phyloP scores from a whole-genome alignment of 2,888 invertebrate species.

The Drosophila aldrichi region DNA sequence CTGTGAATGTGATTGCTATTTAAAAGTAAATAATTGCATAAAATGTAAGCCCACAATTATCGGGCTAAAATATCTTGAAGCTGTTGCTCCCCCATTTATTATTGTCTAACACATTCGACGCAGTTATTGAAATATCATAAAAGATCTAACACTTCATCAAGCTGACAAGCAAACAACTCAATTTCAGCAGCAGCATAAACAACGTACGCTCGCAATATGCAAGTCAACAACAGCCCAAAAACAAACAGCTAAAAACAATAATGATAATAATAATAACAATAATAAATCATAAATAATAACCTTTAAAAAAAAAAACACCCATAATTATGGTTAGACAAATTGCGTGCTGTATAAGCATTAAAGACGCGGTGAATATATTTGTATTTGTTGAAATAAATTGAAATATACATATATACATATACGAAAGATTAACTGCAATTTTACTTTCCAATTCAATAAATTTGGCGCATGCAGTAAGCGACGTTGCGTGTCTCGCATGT shows the following conservation, averaged over 20 bases:
- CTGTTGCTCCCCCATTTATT: background rate
- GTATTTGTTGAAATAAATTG: slow-evolving; percentile 72
- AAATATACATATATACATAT: slow-evolving; percentile 60
- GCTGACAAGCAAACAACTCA: slow-evolving; percentile 9
- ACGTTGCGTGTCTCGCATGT: slow-evolving; percentile 41
- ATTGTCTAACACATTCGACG: background rate
- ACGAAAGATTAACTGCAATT: slow-evolving; percentile 62
- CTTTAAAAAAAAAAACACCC: slow-evolving; percentile 32
- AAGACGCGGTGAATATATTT: slow-evolving; percentile 35
- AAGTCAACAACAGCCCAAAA: slow-evolving; percentile 53
- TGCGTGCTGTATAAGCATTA: slow-evolving; percentile 63
- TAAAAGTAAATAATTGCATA: background rate
- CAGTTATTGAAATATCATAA: slow-evolving; percentile 2
- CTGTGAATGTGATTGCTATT: background rate
- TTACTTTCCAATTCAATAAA: slow-evolving; percentile 77
- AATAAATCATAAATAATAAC: slow-evolving; percentile 26
- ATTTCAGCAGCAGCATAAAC: slow-evolving; percentile 14
- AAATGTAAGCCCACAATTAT: background rate
- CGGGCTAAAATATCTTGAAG: background rate
- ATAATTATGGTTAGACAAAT: slow-evolving; percentile 60
- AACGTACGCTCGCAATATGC: slow-evolving; percentile 31
- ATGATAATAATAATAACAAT: slow-evolving; percentile 24
- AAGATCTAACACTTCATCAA: slow-evolving; percentile 8
- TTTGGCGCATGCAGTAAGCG: slow-evolving; percentile 64
- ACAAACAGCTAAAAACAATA: slow-evolving; percentile 34